Percentiles rank a stretch among this genome's conserved stretches.
Evolutionary conservation across 2,797 vertebrate species (phyloP).

Genomic region (Pangasius krempfi): DNA sequence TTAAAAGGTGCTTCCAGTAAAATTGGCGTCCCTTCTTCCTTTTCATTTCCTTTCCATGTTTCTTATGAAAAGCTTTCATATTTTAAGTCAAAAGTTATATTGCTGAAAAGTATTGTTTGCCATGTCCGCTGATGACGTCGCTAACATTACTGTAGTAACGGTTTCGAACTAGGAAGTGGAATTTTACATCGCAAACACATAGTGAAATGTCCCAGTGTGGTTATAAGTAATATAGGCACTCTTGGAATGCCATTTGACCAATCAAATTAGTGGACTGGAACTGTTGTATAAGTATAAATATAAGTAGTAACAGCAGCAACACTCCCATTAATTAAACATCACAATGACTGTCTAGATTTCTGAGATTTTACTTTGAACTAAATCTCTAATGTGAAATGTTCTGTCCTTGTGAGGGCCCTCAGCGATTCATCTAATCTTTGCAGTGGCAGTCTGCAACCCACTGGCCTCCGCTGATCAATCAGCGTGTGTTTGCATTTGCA

Average conservation of each 20-base stretch:
- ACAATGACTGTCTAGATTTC: neutral
- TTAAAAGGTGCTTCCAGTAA: neutral
- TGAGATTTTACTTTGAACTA: neutral
- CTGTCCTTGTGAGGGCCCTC: conserved; percentile 32
- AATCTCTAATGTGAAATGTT: conserved; percentile 8
- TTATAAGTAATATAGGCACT: neutral
- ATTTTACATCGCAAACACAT: neutral
- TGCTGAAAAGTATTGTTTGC: no score
- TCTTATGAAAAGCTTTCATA: neutral
- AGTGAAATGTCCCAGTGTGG: neutral
- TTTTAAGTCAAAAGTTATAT: neutral
- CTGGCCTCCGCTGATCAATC: conserved; percentile 43
- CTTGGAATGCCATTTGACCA: neutral
- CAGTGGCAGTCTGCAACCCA: conserved; percentile 39
- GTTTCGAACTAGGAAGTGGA: neutral
- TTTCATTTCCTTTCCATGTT: neutral
- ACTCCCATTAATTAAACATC: neutral
- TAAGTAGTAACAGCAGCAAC: neutral
- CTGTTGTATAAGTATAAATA: neutral
- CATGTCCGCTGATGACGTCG: neutral
- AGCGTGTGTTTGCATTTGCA: conserved; percentile 44
- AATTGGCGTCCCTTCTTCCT: neutral
- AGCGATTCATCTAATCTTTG: conserved; percentile 28
- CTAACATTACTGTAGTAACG: neutral
- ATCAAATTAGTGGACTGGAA: neutral